Base-by-base conservation (phyloP, 2,888 invertebrate species). In the Eustalomyia histrio region DNA sequence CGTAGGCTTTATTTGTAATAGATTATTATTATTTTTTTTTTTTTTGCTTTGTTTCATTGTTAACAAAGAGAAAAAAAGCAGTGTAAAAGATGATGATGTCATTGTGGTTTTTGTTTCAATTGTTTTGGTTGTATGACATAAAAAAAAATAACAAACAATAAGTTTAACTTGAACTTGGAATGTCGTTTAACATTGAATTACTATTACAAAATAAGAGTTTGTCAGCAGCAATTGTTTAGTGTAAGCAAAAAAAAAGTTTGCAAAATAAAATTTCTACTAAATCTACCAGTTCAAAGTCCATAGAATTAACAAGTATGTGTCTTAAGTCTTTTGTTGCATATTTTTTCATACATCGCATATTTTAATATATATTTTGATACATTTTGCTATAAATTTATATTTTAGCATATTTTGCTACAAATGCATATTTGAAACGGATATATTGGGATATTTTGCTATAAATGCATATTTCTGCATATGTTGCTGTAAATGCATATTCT, bases 161-260 rank as follows among this genome's bases (percentile, higher is more conserved):
- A 65, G 52, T 55, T 80, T 60, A 69, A 80, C 80, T 80, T 80
- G 80, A 80, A 80, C 80, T 80, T 80, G 80, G 68, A 65, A 76
- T 76, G 80, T 80, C 73, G 73, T 33, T 73, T 73, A 80, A 69
- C 76, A 76, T 73, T 73, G 72, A 76, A 68, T 16, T 43, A 76
- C 17, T 53, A 52, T 71, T 35, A 55, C 58, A 58, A 33, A 57
- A 24, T 53, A n/a, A 58, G 3, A 52, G 21, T 35, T 64, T 57
- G 47, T 43, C 1, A 39, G 3, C 1, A 39, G 3, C 43, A 14
- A 6, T 47, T 47, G 6, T 47, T 4, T 9, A 39, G 8, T 6
- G 1, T 35, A 6, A 14, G 8, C 14, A 2, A 14, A 14, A 14
- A 35, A 35, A 35, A 35, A 39, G 12, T 12, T 14, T 2, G 1